Evolutionary conservation across 2,888 invertebrate species (phyloP).

Genomic region (Ophion ventricosus): DNA sequence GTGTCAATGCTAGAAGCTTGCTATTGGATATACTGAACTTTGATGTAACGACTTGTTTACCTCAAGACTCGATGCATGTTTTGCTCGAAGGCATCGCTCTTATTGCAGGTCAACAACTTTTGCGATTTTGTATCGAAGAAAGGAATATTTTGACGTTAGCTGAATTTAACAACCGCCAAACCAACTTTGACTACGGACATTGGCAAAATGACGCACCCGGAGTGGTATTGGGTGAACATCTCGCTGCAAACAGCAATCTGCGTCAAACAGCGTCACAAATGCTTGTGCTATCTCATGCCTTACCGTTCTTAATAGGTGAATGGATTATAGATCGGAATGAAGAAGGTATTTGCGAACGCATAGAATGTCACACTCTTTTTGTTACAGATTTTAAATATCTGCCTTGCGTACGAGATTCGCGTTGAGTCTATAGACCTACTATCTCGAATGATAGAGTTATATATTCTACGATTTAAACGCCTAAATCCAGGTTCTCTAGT

Average conservation of each 20-base stretch:
- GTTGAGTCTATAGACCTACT: constrained; percentile 59
- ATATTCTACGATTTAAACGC: background rate
- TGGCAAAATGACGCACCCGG: constrained; percentile 69
- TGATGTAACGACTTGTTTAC: constrained; percentile 40
- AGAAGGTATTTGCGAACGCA: constrained; percentile 36
- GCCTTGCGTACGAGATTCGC: constrained; percentile 67
- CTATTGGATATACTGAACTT: constrained; percentile 7
- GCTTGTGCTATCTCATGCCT: constrained; percentile 64
- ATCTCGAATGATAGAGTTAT: constrained; percentile 66
- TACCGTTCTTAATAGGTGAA: constrained; percentile 69
- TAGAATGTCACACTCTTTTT: constrained; percentile 57
- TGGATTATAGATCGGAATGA: constrained; percentile 51
- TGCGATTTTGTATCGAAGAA: constrained; percentile 65
- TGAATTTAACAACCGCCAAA: constrained; percentile 65
- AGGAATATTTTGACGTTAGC: constrained; percentile 62
- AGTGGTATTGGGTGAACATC: constrained; percentile 49
- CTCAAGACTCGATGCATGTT: constrained; percentile 61
- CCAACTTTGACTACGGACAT: constrained; percentile 67
- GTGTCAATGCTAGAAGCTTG: constrained; percentile 26
- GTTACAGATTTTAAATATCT: constrained; percentile 69
- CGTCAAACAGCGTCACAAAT: constrained; percentile 70
- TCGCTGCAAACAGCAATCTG: constrained; percentile 46
- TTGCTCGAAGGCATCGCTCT: constrained; percentile 66
- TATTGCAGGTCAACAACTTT: constrained; percentile 4
- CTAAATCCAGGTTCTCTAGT: constrained; percentile 5